phyloP scores from a whole-genome alignment of 2,888 invertebrate genomes.

The Diplazon laetatorius region DNA sequence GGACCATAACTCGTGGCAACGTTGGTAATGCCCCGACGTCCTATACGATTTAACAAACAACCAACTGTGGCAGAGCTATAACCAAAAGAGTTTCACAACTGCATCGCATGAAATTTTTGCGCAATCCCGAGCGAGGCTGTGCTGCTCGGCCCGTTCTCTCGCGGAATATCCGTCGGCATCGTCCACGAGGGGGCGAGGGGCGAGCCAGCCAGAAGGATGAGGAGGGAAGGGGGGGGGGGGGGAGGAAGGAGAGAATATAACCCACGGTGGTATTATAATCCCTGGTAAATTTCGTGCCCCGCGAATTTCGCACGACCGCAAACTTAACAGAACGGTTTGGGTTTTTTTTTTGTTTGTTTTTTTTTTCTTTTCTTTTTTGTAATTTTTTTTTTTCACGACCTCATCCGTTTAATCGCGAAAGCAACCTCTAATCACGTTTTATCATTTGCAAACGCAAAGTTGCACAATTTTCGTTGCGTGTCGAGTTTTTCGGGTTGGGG shows the following conservation, averaged over 20 bases:
- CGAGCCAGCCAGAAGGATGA: too few species aligned
- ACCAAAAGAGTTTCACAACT: constrained; percentile 54
- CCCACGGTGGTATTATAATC: constrained; percentile 44
- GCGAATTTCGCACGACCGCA: constrained; percentile 53
- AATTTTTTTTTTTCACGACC: constrained; percentile 22
- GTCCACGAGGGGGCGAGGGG: too few species aligned
- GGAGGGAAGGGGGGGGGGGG: not conserved
- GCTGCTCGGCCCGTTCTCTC: constrained; percentile 34
- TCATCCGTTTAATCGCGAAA: constrained; percentile 5
- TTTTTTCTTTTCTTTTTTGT: too few species aligned
- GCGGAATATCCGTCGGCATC: too few species aligned
- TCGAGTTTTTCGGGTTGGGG: too few species aligned
- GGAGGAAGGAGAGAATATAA: constrained; percentile 24
- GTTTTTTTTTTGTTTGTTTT: too few species aligned
- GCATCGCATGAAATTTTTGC: constrained; percentile 55
- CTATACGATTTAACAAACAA: constrained; percentile 55
- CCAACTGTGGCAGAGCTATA: constrained; percentile 43
- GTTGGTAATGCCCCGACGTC: too few species aligned
- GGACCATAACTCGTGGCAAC: too few species aligned
- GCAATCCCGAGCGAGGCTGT: too few species aligned
- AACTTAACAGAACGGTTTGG: constrained; percentile 26
- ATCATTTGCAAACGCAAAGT: not conserved
- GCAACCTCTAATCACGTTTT: constrained; percentile 4
- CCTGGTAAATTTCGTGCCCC: constrained; percentile 36
- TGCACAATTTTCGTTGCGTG: constrained; percentile 24